Evolutionary conservation across 2,888 invertebrate species (phyloP), one percentile per base, ranked within the genome.

Genomic region (Drosophila seclusa): DNA sequence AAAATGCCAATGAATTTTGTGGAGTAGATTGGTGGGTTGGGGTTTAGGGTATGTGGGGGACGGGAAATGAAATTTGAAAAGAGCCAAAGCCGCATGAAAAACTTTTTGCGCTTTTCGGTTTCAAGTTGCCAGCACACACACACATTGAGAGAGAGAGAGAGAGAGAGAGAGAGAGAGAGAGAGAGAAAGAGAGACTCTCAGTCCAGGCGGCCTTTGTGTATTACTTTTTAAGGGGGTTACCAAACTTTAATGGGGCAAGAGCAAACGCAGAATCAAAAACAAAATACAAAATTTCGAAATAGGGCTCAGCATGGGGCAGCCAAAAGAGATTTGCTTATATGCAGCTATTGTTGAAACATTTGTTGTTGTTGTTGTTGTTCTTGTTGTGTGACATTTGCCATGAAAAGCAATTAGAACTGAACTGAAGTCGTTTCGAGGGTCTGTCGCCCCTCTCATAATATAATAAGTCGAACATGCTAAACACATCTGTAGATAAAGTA

Each of bases 1-100:
- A 83, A 83, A 83, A 80, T 68, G 62, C 80, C 76, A 83, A 73
- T 73, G 80, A 71, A 73, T 68, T 68, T 61, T 65, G 38, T 36
- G 38, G 13, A 29, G 38, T 24, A 48, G 7, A 24, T 45, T 24
- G 0, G 7, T 21, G 29, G 4, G 13, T n/a, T 4, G 11, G 11
- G 13, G 16, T 1, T 21, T 31, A 11, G 6, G 1, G 29, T 32
- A 1, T 45, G 45, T 18, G 7, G 48, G 18, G 45, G 36, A 21
- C 8, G 21, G 54, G 70, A 67, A 64, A 75, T 71, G 55, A 68
- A 68, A 78, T 63, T 83, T 86, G 73, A 77, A 80, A 89, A 76
- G 70, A 69, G 67, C 66, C 80, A 69, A 80, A 87, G 71, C 82
- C 78, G 79, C 84, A 89, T 77, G 73, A 68, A 70, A 73, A 84